Evolutionary conservation across 1,140 invertebrate species (phyloP).

Genomic region (Cotesia typhae): DNA sequence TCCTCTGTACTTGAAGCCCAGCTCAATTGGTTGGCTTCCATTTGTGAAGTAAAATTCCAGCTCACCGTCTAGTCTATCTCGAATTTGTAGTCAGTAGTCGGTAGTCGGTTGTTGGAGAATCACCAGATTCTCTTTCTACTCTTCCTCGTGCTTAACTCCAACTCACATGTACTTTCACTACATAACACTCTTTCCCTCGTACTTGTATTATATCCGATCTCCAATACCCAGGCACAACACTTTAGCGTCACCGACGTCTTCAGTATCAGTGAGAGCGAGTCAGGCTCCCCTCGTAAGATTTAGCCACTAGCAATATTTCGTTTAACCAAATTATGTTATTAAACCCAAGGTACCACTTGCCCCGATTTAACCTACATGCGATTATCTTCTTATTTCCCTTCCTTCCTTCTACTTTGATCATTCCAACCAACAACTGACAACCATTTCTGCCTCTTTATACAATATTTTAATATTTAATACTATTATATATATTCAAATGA

Average conservation of each 20-base stretch:
- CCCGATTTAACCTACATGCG: conserved; percentile 39
- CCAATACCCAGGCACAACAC: not conserved
- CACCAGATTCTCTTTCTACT: conserved; percentile 8
- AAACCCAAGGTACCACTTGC: conserved; percentile 36
- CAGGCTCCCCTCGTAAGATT: not conserved
- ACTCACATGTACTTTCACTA: not conserved
- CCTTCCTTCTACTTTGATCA: conserved; percentile 9
- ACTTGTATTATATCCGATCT: not conserved
- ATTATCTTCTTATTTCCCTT: conserved; percentile 9
- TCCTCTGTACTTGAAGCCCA: conserved; percentile 28
- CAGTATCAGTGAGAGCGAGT: no score
- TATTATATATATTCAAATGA: no score
- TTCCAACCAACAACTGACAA: not conserved
- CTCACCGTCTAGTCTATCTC: no score
- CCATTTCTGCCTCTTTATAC: not conserved
- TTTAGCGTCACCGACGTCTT: no score
- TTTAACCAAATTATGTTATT: conserved; percentile 47
- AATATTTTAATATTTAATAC: no score
- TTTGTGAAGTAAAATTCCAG: conserved; percentile 27
- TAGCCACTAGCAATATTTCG: conserved; percentile 27
- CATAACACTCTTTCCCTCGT: not conserved
- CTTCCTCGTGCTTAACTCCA: not conserved
- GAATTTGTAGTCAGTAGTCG: conserved; percentile 21
- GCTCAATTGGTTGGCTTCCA: conserved; percentile 46
- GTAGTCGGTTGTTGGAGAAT: conserved; percentile 11